These are phyloP conservation scores for Macaria liturata DNA, from an alignment of 2,888 invertebrate species.

Conservation along the genomic window DNA sequence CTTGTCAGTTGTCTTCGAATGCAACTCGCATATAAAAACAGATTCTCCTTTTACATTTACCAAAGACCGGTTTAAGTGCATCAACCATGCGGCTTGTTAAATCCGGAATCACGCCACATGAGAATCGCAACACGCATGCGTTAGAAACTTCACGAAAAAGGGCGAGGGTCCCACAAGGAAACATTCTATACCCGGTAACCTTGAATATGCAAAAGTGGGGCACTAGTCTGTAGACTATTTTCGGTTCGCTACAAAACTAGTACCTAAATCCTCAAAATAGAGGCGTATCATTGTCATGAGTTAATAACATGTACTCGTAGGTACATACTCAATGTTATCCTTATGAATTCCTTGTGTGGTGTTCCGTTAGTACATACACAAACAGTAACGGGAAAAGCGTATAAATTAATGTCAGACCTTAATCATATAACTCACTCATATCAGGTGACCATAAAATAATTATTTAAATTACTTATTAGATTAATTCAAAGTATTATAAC, in stretches of 20 bases:
- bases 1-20: neutral
- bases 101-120: slow-evolving; percentile 36
- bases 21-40: neutral
- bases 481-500: too few relatives aligned
- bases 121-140: slow-evolving; percentile 47
- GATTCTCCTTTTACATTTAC: neutral
- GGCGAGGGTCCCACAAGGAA: slow-evolving; percentile 33
- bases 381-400: too few relatives aligned
- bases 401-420: too few relatives aligned
- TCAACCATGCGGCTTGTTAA: slow-evolving; percentile 2
- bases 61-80: slow-evolving; percentile 9
- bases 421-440: too few relatives aligned
- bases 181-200: slow-evolving; percentile 24
- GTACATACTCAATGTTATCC: too few relatives aligned
- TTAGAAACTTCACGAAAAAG: slow-evolving; percentile 20
- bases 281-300: too few relatives aligned
- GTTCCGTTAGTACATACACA: too few relatives aligned
- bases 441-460: too few relatives aligned
- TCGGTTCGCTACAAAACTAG: neutral
- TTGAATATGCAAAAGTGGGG: slow-evolving; percentile 28
- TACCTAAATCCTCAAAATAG: too few relatives aligned
- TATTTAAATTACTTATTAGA: too few relatives aligned
- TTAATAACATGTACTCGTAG: too few relatives aligned
- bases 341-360: too few relatives aligned
- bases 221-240: slow-evolving; percentile 17